A percentile compares a stretch with the other conserved stretches of the same genome.
phyloP scores from a whole-genome alignment of 1,140 invertebrate species.

The Bombus confusus region DNA sequence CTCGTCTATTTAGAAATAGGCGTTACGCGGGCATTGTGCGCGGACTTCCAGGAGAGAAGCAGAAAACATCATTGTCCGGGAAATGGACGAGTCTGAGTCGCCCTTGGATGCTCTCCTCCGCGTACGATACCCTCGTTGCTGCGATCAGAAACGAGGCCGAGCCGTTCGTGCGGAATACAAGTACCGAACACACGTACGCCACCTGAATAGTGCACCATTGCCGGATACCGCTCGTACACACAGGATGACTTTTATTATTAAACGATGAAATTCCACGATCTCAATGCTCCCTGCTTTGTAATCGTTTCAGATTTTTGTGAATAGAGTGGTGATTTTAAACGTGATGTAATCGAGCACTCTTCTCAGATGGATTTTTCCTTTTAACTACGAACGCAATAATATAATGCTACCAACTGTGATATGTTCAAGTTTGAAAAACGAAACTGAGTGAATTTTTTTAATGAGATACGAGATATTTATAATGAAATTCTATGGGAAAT shows the following conservation, averaged over 20 bases:
- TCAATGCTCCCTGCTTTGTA: not conserved
- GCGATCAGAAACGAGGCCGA: conserved; percentile 19
- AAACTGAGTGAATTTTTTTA: not conserved
- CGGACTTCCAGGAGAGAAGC: conserved; percentile 11
- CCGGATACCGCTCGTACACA: conserved; percentile 8
- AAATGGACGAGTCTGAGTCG: not conserved
- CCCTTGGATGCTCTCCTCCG: not conserved
- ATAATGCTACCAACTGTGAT: no score
- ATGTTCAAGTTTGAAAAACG: no score
- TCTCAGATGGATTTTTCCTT: not conserved
- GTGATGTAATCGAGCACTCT: not conserved
- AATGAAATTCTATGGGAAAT: no score
- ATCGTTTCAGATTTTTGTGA: not conserved
- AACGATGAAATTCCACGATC: conserved; percentile 29
- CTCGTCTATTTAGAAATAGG: conserved; percentile 51
- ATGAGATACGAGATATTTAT: not conserved
- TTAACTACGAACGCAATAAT: no score
- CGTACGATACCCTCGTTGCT: not conserved
- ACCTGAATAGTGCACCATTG: conserved; percentile 6
- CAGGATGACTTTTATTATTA: conserved; percentile 33
- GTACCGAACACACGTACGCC: not conserved
- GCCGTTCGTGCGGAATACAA: not conserved
- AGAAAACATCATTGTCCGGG: conserved; percentile 25
- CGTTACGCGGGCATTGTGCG: conserved; percentile 44
- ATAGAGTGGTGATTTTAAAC: not conserved